These are phyloP conservation scores for Phodopus roborovskii DNA, from an alignment of 2,113 vertebrate species.

Conservation along the genomic window DNA sequence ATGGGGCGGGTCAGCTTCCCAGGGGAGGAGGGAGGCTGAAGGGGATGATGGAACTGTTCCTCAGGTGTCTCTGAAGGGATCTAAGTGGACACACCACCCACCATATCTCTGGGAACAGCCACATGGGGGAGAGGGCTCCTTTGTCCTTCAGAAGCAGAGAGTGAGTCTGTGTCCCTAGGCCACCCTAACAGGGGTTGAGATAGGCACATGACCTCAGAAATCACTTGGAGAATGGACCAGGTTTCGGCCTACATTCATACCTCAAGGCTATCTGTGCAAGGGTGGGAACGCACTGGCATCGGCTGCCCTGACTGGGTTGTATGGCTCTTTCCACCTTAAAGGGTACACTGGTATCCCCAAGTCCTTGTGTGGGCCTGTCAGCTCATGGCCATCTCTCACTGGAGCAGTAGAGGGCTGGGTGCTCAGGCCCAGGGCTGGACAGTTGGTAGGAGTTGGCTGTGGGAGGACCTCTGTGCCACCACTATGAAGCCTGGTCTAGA, in stretches of 20 bases:
- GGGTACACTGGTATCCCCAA: background rate
- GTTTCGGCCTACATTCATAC: background rate
- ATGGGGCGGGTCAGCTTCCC: background rate
- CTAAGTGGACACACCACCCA: background rate
- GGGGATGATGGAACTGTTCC: background rate
- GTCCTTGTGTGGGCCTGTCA: background rate
- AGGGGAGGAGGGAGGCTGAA: conserved; percentile 1
- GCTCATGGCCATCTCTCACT: rapidly evolving
- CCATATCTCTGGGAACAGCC: background rate
- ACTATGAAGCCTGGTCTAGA: rapidly evolving
- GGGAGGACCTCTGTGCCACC: background rate
- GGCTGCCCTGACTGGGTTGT: rapidly evolving
- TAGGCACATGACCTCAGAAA: background rate
- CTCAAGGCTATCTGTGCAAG: rapidly evolving
- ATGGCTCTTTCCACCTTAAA: rapidly evolving
- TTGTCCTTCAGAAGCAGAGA: conserved; percentile 13
- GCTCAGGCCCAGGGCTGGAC: rapidly evolving
- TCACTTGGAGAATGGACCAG: background rate
- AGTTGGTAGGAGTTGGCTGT: rapidly evolving
- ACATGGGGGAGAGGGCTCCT: background rate
- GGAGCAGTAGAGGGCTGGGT: rapidly evolving
- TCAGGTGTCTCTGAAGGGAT: background rate
- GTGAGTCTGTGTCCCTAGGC: conserved; percentile 12
- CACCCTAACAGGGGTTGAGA: background rate
- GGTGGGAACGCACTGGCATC: no score